Evolutionary conservation across 2,888 invertebrate species (phyloP).

Genomic region (Laothoe populi): DNA sequence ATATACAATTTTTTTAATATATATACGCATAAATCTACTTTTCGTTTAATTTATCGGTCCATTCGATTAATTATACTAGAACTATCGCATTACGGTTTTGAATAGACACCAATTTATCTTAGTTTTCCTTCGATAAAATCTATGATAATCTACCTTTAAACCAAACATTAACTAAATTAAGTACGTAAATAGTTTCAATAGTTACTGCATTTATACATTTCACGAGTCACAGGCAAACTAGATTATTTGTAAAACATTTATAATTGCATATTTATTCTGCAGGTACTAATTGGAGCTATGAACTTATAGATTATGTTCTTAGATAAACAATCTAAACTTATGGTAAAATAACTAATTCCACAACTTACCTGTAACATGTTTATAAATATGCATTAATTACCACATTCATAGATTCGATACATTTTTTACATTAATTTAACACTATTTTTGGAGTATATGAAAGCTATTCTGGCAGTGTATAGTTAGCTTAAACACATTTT

Average conservation of each 20-base stretch:
- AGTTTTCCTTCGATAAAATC: background rate
- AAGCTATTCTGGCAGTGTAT: slow-evolving; percentile 8
- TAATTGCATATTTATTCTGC: background rate
- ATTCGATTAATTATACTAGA: slow-evolving; percentile 2
- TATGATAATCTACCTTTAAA: background rate
- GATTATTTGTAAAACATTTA: slow-evolving; percentile 2
- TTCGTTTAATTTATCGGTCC: slow-evolving; percentile 1
- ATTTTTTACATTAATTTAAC: slow-evolving; percentile 3
- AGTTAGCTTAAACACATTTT: background rate
- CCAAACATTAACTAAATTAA: background rate
- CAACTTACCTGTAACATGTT: background rate
- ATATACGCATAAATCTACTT: background rate
- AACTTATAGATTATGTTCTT: background rate
- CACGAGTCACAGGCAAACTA: background rate
- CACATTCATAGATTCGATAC: slow-evolving; percentile 2
- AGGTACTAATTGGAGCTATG: background rate
- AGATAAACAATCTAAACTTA: background rate
- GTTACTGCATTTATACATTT: background rate
- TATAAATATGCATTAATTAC: background rate
- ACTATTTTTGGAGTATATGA: slow-evolving; percentile 11
- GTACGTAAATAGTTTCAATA: background rate
- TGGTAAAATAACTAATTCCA: background rate
- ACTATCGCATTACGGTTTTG: background rate
- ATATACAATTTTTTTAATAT: background rate
- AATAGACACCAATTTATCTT: background rate